These are phyloP conservation scores for Cladopsammia gracilis DNA, from an alignment of 64 coral and sea anemone species.

Conservation along the genomic window DNA sequence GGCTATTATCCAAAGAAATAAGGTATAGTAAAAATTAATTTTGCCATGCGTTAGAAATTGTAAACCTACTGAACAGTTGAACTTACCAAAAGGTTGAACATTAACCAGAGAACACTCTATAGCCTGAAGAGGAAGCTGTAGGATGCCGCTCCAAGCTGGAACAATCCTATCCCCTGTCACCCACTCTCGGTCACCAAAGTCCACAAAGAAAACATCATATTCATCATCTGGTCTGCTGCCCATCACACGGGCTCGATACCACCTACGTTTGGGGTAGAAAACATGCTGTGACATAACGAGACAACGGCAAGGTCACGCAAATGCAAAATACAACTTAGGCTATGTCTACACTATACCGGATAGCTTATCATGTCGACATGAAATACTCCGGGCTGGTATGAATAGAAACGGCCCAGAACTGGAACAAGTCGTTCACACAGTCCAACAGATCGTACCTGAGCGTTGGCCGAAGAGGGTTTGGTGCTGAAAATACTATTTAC, in stretches of 20 bases:
- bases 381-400: no score
- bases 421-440: no score
- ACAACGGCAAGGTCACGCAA: no score
- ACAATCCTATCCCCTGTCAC: slow-evolving; percentile 74
- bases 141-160: slow-evolving; percentile 76
- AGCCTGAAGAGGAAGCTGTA: slow-evolving; percentile 88
- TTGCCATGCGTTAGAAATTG: not conserved
- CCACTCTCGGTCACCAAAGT: slow-evolving; percentile 97
- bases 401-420: no score
- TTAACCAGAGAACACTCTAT: slow-evolving; percentile 93
- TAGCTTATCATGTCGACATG: no score
- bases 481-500: no score
- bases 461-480: no score
- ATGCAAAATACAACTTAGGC: no score
- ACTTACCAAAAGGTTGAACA: slow-evolving; percentile 79
- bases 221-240: slow-evolving; percentile 87
- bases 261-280: slow-evolving; percentile 46
- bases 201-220: slow-evolving; percentile 97
- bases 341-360: no score
- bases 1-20: no score
- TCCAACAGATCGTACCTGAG: no score
- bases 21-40: no score
- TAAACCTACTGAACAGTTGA: not conserved
- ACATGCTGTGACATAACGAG: not conserved
- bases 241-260: slow-evolving; percentile 93